Base-by-base conservation (phyloP, 2,888 invertebrate species). In the Notocelia uddmanniana region DNA sequence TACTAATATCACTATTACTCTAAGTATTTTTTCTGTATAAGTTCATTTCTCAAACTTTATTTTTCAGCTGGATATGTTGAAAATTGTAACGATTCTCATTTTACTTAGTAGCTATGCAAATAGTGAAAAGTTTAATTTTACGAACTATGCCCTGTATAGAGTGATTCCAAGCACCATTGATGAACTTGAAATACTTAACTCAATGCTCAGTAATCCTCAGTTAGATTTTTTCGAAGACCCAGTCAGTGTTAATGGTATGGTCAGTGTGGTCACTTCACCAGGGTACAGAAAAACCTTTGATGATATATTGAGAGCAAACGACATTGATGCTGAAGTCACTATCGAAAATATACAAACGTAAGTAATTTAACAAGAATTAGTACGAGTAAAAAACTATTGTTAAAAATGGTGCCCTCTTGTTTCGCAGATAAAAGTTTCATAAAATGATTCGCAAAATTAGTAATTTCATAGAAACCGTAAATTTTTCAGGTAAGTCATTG, bases 141-240 rank as follows among this genome's bases (percentile, higher is more conserved):
- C 89, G 37, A 85, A 89, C 58, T 92, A 91, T 79, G 83, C 87
- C 73, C 89, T 93, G 37, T 89, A 85, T 72, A 80, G 90, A 66
- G 76, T 93, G 0, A 77, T 78, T 0, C 92, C 93, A 9, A 75
- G 75, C 19, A 83, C 78, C 2, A 69, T 78, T 10, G 80, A 83
- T 13, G 87, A 91, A 45, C 73, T 90, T 21, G 70, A 77, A 9
- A 75, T 78, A 41, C 77, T 89, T 37, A 75, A 80, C 52, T 73
- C 76, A 2, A 72, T 86, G 37, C 74, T 80, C 57, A 69, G 81
- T 69, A 66, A 74, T 69, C 73, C 73, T 23, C 64, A 74, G 34
- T 26, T 76, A 73, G 68, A 74, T 48, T 63, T 68, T 37, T 26
- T 77, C 79, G 68, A 67, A 52, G 74, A 74, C 3, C 75, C 75